A percentile compares a stretch with the other conserved stretches of the same genome.
Conservation (phyloP, 2,888 invertebrate genomes). For the Amiota mariae region DNA sequence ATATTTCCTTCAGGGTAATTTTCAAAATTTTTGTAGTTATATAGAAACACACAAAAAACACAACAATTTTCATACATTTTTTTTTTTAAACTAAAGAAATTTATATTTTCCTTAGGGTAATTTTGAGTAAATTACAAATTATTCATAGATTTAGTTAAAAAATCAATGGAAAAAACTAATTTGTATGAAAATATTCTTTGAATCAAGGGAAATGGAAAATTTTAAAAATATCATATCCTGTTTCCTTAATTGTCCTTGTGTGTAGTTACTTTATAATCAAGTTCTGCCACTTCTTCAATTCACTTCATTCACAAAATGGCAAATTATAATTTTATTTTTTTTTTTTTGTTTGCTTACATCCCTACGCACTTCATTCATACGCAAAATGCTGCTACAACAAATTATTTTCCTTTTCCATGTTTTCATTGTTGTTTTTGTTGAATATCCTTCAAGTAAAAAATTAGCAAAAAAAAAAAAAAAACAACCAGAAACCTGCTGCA, state of each 20-base stretch:
- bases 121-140: not conserved
- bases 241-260: no score
- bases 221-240: not conserved
- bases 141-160: no score
- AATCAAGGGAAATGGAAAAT: not conserved
- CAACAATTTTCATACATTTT: no score
- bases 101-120: not conserved
- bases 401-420: slow-evolving; percentile 37
- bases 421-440: slow-evolving; percentile 29
- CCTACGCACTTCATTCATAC: slow-evolving; percentile 28
- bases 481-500: slow-evolving; percentile 21
- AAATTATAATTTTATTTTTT: slow-evolving; percentile 18
- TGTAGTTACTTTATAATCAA: not conserved
- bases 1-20: no score
- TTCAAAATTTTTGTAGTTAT: no score
- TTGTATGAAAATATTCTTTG: not conserved
- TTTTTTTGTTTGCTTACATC: not conserved
- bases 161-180: no score
- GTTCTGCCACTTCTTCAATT: not conserved
- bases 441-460: slow-evolving; percentile 11
- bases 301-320: slow-evolving; percentile 23
- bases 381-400: not conserved
- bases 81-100: not conserved
- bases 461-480: slow-evolving; percentile 14
- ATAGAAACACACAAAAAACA: no score